These are phyloP conservation scores for Chiloscyllium punctatum DNA, from an alignment of 2,797 vertebrate species.

Conservation along the genomic window DNA sequence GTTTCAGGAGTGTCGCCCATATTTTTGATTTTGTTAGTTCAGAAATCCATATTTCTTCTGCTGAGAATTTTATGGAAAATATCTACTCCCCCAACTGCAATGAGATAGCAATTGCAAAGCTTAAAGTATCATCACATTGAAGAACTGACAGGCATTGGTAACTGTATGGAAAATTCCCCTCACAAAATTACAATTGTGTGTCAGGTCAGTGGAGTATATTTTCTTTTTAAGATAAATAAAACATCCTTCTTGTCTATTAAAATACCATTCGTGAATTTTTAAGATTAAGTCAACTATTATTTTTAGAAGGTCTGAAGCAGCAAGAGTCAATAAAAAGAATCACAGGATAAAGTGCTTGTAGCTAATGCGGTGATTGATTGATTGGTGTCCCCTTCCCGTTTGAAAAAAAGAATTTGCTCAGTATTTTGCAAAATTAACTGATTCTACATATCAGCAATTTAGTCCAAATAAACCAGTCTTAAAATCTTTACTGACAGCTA, in stretches of 20 bases:
- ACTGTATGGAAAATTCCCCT: background rate
- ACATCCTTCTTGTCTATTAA: background rate
- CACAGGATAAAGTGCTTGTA: background rate
- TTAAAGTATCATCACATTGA: background rate
- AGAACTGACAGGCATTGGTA: background rate
- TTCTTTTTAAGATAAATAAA: background rate
- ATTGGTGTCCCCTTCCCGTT: background rate
- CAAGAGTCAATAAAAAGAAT: background rate
- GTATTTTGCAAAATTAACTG: background rate
- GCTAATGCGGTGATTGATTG: background rate
- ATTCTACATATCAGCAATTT: conserved; percentile 13
- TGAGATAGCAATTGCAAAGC: background rate
- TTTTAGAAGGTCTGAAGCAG: background rate
- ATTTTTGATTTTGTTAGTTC: background rate
- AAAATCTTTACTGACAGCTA: conserved; percentile 59
- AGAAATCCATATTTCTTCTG: background rate
- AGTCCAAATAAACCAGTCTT: background rate
- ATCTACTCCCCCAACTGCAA: background rate
- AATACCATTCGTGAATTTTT: background rate
- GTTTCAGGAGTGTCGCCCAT: background rate
- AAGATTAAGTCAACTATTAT: background rate
- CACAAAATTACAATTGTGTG: background rate
- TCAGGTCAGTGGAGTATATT: background rate
- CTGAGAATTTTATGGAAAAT: background rate
- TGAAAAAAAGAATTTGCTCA: conserved; percentile 1